phyloP scores from a whole-genome alignment of 1,140 invertebrate genomes.

The Ridgeia piscesae region DNA sequence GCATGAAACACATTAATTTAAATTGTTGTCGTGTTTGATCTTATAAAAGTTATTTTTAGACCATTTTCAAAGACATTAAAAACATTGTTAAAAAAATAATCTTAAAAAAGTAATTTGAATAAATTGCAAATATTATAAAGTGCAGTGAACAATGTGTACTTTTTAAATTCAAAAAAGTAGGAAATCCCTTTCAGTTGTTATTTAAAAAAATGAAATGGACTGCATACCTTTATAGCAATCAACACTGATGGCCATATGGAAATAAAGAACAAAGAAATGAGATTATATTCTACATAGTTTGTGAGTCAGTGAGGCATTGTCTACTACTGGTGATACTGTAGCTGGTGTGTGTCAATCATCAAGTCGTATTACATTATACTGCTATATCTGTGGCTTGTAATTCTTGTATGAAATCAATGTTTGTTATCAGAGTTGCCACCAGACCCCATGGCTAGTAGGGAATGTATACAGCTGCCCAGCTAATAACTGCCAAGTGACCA shows the following conservation, averaged over 20 bases:
- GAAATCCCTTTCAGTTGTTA: neutral
- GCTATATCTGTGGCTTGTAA: neutral
- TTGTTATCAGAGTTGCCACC: neutral
- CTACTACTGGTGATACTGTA: too few relatives aligned
- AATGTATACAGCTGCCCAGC: neutral
- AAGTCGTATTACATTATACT: too few relatives aligned
- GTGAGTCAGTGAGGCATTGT: too few relatives aligned
- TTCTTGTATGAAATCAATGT: neutral
- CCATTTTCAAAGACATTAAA: too few relatives aligned
- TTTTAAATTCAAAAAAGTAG: too few relatives aligned
- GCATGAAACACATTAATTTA: neutral
- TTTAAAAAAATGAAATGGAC: neutral
- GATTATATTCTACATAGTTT: too few relatives aligned
- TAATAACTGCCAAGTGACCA: neutral
- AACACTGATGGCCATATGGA: neutral
- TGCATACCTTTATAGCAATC: neutral
- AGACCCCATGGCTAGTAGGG: neutral
- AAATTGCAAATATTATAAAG: too few relatives aligned
- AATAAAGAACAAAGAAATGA: neutral
- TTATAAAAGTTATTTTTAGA: neutral
- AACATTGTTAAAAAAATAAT: too few relatives aligned
- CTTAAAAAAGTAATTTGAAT: too few relatives aligned
- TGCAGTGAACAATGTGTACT: too few relatives aligned
- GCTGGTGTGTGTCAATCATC: too few relatives aligned
- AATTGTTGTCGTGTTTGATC: neutral